Conservation (phyloP, 2,113 vertebrate genomes). For the Periophthalmodon schlosseri region DNA sequence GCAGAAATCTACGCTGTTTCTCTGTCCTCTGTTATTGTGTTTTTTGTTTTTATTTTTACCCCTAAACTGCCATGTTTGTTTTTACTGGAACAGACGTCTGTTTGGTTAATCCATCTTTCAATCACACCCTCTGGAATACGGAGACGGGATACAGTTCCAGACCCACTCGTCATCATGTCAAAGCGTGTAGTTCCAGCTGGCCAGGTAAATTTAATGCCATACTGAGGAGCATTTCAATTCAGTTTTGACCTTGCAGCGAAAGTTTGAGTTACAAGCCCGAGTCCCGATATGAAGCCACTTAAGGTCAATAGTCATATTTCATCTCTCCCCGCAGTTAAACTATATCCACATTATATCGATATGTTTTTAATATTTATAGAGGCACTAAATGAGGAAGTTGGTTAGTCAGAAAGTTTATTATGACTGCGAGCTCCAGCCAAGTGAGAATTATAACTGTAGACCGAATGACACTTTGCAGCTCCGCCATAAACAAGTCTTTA, state of each 20-base stretch:
- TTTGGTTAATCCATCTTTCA: too few species aligned
- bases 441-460: constrained; percentile 7
- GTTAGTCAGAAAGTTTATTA: constrained; percentile 11
- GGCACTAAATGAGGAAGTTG: constrained; percentile 2
- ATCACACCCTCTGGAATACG: too few species aligned
- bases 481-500: constrained; percentile 1
- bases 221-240: too few species aligned
- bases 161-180: too few species aligned
- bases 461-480: neutral
- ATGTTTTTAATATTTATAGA: constrained; percentile 8
- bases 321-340: neutral
- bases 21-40: too few species aligned
- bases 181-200: too few species aligned
- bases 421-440: constrained; percentile 4
- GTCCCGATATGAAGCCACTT: neutral
- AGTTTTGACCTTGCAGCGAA: neutral
- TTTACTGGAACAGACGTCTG: too few species aligned
- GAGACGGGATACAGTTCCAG: too few species aligned
- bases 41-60: too few species aligned
- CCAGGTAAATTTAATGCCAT: too few species aligned
- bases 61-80: too few species aligned
- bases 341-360: neutral
- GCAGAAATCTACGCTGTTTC: too few species aligned
- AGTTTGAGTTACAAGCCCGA: neutral
- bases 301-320: neutral